phyloP scores from a whole-genome alignment of 2,797 vertebrate species.

The Poeciliopsis infans region DNA sequence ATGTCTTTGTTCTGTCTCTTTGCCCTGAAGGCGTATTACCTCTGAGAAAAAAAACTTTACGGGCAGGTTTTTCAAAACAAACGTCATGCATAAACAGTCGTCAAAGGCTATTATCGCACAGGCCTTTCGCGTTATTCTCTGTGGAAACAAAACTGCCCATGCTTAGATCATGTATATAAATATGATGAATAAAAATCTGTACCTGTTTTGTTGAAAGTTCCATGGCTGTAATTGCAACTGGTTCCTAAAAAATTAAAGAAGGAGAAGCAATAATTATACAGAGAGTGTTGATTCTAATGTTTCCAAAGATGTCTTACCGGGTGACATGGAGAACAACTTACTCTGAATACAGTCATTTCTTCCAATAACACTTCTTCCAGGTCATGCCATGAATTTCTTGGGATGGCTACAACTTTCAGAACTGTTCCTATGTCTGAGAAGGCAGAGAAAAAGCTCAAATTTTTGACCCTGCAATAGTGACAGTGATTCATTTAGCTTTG shows the following conservation, averaged over 20 bases:
- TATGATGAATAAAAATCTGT: slow-evolving; percentile 8
- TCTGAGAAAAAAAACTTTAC: slow-evolving; percentile 2
- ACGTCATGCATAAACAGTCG: not conserved
- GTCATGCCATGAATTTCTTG: slow-evolving; percentile 97
- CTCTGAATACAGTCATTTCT: slow-evolving; percentile 97
- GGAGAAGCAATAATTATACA: not conserved
- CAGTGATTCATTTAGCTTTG: not conserved
- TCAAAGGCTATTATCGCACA: not conserved
- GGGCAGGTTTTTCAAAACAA: slow-evolving; percentile 9
- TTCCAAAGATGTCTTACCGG: not conserved
- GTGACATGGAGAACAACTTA: slow-evolving; percentile 68
- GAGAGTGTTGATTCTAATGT: not conserved
- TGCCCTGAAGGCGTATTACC: slow-evolving; percentile 34
- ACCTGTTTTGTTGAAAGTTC: slow-evolving; percentile 98
- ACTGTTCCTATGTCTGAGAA: slow-evolving; percentile 91
- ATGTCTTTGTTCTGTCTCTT: slow-evolving; percentile 46
- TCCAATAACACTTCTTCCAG: slow-evolving; percentile 97
- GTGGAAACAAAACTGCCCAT: not conserved
- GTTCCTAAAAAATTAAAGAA: slow-evolving; percentile 80
- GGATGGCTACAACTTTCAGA: slow-evolving; percentile 97
- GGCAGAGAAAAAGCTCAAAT: slow-evolving; percentile 28
- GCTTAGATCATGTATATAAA: not conserved
- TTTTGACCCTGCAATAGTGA: not conserved
- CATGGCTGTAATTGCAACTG: slow-evolving; percentile 92
- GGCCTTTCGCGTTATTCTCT: not conserved